Percentiles rank a stretch among this genome's conserved stretches.
Conservation (phyloP, 2,797 vertebrate genomes). For the Pseudochirops cupreus region DNA sequence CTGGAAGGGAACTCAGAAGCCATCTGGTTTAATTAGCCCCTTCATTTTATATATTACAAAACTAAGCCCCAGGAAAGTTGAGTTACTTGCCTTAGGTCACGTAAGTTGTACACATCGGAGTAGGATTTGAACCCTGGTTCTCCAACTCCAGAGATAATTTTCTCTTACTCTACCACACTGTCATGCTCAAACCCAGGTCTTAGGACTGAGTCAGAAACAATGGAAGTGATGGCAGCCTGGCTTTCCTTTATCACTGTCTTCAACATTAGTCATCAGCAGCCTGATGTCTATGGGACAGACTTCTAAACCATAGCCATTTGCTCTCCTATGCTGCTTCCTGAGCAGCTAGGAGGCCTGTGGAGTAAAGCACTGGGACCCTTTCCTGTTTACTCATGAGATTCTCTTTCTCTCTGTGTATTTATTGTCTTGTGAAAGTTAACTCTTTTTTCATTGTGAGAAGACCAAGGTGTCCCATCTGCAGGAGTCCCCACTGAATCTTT, state of each 20-base stretch:
- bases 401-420: neutral
- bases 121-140: neutral
- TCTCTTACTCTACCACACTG: neutral
- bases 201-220: neutral
- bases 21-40: neutral
- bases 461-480: neutral
- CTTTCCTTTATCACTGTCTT: neutral
- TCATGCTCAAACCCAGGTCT: neutral
- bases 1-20: neutral
- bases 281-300: neutral
- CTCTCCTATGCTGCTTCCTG: neutral
- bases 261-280: neutral
- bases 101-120: neutral
- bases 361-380: neutral
- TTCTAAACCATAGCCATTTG: neutral
- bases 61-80: neutral
- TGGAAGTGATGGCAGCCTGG: neutral
- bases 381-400: neutral
- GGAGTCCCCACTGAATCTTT: neutral
- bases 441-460: neutral
- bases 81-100: neutral
- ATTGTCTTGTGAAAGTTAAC: neutral
- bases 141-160: neutral
- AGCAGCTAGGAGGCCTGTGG: neutral
- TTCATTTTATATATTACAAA: neutral